Base-by-base conservation (phyloP, 2,797 vertebrate species). In the Euthynnus affinis region DNA sequence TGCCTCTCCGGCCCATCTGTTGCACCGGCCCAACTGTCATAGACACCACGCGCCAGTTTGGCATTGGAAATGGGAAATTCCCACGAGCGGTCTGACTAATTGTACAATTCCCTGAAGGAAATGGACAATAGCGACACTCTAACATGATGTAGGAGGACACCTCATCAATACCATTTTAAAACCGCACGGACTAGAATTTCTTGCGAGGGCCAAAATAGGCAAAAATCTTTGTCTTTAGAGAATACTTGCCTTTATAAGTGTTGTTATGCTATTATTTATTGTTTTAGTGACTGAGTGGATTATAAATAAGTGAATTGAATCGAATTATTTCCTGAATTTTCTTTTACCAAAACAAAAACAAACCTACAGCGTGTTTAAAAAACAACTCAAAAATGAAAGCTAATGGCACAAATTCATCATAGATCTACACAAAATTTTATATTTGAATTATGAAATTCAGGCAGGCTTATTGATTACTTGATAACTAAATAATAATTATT, bases 1-100 rank as follows among this genome's bases (percentile, higher is more conserved):
- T 96, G 95, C 95, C 85, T 81, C 82, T 62, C 74, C 5, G 32
- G 76, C 15, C 92, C 92, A 92, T 94, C 92, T 94, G 93, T 88
- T 88, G 79, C 87, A 76, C 59, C 5, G 46, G 56, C 79, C 76
- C 76, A 93, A 90, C 90, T 89, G 92, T 89, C 93, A 92, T 66
- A 12, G 83, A 94, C 86, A 92, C 88, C 90, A 77, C 75, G 90
- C 84, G 88, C 73, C 71, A 76, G 55, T 69, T 76, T 64, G 27
- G 27, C 27, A 29, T 29, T 29, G 53, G 34, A 37, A 40, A 23
- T 13, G 67, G 62, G 66, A 1, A 25, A 88, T 87, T 91, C 88
- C 91, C 89, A 90, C 48, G 72, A 76, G 92, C 0, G 20, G 23
- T 51, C 42, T 32, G 71, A 80, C 71, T 65, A 76, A 63, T 80